Conservation (phyloP, 2,797 vertebrate species). For the Alcedo atthis region DNA sequence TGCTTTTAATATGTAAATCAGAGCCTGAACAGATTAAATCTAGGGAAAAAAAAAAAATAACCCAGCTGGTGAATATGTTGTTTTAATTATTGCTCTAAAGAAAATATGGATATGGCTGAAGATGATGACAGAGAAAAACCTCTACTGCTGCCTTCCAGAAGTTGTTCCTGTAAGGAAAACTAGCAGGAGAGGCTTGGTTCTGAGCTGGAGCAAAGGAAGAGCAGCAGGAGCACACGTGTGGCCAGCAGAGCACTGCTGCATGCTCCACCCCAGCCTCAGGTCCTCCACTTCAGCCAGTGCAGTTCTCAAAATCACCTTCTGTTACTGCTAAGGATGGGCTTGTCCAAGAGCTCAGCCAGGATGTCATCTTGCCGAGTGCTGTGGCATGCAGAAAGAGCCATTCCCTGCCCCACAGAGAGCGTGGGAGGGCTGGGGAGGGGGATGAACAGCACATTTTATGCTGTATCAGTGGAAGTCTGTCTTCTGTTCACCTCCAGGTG, state of each 20-base stretch:
- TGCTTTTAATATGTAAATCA: conserved; percentile 99
- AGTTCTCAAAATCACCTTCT: background rate
- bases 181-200: background rate
- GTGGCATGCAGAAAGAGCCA: background rate
- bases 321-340: background rate
- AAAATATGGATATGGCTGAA: conserved; percentile 75
- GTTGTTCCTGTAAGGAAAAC: background rate
- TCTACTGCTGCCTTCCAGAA: background rate
- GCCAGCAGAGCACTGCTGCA: background rate
- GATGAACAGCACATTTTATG: background rate
- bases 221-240: background rate
- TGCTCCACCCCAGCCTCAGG: rapidly evolving
- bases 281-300: background rate
- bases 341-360: background rate
- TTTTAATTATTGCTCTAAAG: conserved; percentile 88
- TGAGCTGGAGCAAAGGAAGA: background rate
- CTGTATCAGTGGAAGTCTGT: conserved; percentile 19
- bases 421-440: background rate
- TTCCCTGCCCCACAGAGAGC: background rate
- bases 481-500: background rate
- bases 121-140: conserved; percentile 46
- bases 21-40: conserved; percentile 93
- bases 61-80: conserved; percentile 97
- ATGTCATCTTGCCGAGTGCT: background rate
- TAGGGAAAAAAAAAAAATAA: conserved; percentile 88